These are phyloP conservation scores for Delichon dasypus DNA, from an alignment of 2,797 vertebrate genomes.

Conservation along the genomic window DNA sequence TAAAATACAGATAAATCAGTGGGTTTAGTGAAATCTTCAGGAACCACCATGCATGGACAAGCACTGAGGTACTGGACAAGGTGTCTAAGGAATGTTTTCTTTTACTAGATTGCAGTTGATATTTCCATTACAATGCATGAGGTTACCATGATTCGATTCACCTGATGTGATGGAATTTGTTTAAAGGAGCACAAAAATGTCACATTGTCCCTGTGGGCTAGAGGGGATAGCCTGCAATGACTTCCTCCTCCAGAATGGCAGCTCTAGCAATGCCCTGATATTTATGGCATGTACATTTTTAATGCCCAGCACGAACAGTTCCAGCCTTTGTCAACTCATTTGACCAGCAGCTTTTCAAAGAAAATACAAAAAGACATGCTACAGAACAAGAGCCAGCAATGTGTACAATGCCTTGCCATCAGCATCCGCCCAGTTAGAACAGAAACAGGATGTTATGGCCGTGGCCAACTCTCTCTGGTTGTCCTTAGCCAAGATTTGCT, in stretches of 20 bases:
- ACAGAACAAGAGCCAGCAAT: background rate
- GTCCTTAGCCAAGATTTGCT: background rate
- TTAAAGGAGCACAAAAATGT: constrained; percentile 23
- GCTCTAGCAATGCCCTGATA: background rate
- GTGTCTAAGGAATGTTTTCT: background rate
- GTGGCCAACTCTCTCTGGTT: background rate
- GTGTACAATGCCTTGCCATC: background rate
- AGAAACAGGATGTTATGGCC: background rate
- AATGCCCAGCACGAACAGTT: background rate
- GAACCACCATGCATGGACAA: background rate
- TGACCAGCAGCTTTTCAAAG: background rate
- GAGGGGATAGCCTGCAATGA: background rate
- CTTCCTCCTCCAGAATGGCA: background rate
- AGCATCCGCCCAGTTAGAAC: background rate
- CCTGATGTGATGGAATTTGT: background rate
- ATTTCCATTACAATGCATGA: constrained; percentile 42
- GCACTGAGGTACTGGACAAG: background rate
- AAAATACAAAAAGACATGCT: background rate
- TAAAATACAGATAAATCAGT: rapidly evolving
- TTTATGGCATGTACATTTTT: constrained; percentile 17
- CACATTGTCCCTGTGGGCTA: background rate
- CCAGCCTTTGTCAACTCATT: constrained; percentile 1
- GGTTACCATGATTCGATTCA: background rate
- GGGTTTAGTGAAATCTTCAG: background rate
- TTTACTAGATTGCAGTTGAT: constrained; percentile 3